Conservation (phyloP, 2,888 invertebrate genomes). For the Acleris sparsana region DNA sequence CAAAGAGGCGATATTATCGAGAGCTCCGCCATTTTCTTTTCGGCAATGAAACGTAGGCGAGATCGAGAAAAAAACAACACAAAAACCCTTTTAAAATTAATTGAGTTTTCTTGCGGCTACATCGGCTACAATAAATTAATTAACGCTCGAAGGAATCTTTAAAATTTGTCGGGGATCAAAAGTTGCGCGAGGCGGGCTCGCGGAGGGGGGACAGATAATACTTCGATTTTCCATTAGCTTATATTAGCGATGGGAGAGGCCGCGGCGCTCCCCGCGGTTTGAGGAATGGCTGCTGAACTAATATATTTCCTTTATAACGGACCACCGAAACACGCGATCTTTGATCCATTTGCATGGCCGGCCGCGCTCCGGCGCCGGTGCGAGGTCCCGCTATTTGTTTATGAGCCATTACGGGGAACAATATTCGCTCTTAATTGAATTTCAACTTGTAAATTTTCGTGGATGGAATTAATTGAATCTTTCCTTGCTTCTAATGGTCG, state of each 20-base stretch:
- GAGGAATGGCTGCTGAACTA: conserved; percentile 66
- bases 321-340: conserved; percentile 78
- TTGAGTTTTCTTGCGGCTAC: conserved; percentile 83
- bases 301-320: conserved; percentile 79
- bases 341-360: conserved; percentile 76
- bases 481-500: conserved; percentile 40
- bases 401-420: conserved; percentile 68
- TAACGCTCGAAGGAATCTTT: conserved; percentile 81
- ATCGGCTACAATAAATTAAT: conserved; percentile 82
- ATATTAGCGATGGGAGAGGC: conserved; percentile 77
- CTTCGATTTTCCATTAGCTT: conserved; percentile 83
- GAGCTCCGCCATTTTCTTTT: conserved; percentile 69
- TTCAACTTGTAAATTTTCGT: conserved; percentile 71
- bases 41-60: conserved; percentile 58
- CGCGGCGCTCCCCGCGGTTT: conserved; percentile 62
- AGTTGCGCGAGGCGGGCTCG: conserved; percentile 63
- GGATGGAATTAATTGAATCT: conserved; percentile 71
- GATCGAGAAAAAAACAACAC: conserved; percentile 78
- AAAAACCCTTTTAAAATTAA: conserved; percentile 84
- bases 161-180: conserved; percentile 82
- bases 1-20: conserved; percentile 71
- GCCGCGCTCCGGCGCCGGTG: conserved; percentile 46
- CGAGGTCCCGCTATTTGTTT: conserved; percentile 67
- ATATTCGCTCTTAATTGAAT: conserved; percentile 75
- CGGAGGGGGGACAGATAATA: conserved; percentile 68